A percentile compares a stretch with the other conserved stretches of the same genome.
Evolutionary conservation across 2,113 vertebrate genomes (phyloP).

Genomic region (Natator depressus): DNA sequence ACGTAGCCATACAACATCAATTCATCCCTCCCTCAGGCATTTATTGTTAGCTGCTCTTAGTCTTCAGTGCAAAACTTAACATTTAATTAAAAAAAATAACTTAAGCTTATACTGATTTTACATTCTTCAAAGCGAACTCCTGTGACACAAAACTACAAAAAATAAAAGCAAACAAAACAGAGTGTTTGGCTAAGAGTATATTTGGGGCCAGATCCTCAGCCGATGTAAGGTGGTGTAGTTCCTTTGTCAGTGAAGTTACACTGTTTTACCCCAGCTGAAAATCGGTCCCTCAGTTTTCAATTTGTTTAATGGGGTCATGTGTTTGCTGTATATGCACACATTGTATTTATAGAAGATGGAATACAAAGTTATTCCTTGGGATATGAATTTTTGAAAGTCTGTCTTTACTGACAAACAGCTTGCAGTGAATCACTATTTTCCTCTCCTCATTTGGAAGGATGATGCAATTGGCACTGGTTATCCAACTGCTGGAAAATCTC

Average conservation of each 20-base stretch:
- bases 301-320: not conserved
- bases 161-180: not conserved
- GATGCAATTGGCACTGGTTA: not conserved
- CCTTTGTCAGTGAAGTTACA: not conserved
- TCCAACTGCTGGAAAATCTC: constrained; percentile 18
- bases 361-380: not conserved
- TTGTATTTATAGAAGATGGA: not conserved
- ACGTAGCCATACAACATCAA: not conserved
- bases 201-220: not conserved
- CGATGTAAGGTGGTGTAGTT: not conserved
- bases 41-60: not conserved
- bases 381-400: not conserved
- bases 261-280: not conserved
- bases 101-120: not conserved
- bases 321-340: not conserved
- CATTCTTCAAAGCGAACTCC: not conserved
- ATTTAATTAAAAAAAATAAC: not conserved
- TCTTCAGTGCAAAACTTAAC: not conserved
- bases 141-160: not conserved
- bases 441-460: not conserved
- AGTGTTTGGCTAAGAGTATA: not conserved
- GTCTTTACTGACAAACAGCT: not conserved
- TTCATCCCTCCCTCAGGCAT: not conserved
- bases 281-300: not conserved
- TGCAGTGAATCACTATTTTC: not conserved